Base-by-base conservation (phyloP, 2,797 vertebrate species). In the Otolemur crassicaudatus region DNA sequence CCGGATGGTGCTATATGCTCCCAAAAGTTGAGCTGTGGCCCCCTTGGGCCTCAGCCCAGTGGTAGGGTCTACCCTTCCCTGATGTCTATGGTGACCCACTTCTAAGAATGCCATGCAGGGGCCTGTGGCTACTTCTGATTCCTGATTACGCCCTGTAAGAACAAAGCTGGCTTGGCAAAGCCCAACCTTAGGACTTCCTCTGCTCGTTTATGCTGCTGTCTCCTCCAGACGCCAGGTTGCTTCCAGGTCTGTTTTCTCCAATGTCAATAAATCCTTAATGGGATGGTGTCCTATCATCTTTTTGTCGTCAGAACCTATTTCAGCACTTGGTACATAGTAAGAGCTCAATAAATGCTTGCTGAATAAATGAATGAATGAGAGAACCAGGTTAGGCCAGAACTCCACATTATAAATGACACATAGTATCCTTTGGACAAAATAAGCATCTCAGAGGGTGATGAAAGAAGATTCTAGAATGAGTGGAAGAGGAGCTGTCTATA, bases 391-490 rank as follows among this genome's bases (percentile, higher is more conserved):
- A 83, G 46, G 40, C 60, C 81, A 60, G 53, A 37, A 34, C 11
- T 37, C 2, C 25, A 49, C 43, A 34, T 72, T 53, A 40, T 34
- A 40, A 61, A 13, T 17, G 11, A 40, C 58, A 94, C 17, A 65
- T 13, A 90, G 43, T 9, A 72, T 80, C 65, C 40, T 94, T 91
- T 87, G 37, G 73, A 94, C 60, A 76, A 80, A 91, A 90, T 75
- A 20, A 65, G n/a, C 27, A n/a, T 89, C 83, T 91, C 53, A 10
- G 80, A 93, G n/a, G 61, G 34, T 85, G 37, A 92, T 10, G 7
- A n/a, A 46, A 63, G 72, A 56, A 72, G 9, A 81, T 94, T 70
- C 61, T 67, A 95, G 75, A 89, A 69, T 10, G 91, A 61, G 11
- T 37, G 43, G 72, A 94, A 76, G 70, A 91, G 2, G 5, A 31